Percentiles rank a stretch among this genome's conserved stretches.
These are phyloP conservation scores for Drosophila triauraria DNA, from an alignment of 1,140 invertebrate species.

Conservation along the genomic window DNA sequence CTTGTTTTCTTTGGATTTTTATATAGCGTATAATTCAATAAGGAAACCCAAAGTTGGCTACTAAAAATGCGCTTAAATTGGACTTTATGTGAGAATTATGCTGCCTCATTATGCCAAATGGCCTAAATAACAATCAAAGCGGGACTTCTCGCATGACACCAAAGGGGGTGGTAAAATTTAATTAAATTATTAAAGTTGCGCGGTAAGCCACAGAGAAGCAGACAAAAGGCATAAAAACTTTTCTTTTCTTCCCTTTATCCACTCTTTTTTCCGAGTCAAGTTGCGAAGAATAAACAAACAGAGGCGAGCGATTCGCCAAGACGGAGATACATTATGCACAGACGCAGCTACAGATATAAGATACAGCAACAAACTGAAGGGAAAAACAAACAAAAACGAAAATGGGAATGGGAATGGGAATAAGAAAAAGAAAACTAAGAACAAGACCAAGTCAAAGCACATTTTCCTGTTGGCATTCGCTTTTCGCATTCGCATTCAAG, in stretches of 20 bases:
- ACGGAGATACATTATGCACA: conserved; percentile 75
- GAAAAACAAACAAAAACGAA: conserved; percentile 42
- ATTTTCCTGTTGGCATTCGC: conserved; percentile 60
- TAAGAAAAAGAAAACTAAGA: conserved; percentile 35
- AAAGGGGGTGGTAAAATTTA: conserved; percentile 58
- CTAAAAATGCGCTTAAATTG: conserved; percentile 72
- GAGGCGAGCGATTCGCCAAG: conserved; percentile 64
- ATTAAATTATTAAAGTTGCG: conserved; percentile 80
- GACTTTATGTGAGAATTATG: conserved; percentile 77
- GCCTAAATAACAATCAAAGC: conserved; percentile 78
- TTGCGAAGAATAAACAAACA: conserved; percentile 65
- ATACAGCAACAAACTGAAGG: conserved; percentile 39
- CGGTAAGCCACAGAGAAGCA: conserved; percentile 68
- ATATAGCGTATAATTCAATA: conserved; percentile 63
- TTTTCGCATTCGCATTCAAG: conserved; percentile 56
- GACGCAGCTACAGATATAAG: conserved; percentile 58
- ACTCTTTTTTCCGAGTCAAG: conserved; percentile 51
- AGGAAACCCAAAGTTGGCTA: conserved; percentile 51
- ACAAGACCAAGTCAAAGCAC: conserved; percentile 32
- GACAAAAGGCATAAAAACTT: conserved; percentile 76
- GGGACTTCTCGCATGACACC: conserved; percentile 46
- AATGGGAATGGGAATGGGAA: conserved; percentile 30
- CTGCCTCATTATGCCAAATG: conserved; percentile 79
- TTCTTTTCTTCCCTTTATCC: conserved; percentile 31
- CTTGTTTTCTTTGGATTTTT: conserved; percentile 9